Evolutionary conservation across 2,113 vertebrate species (phyloP), one percentile per base, ranked within the genome.

Genomic region (Colossoma macropomum): DNA sequence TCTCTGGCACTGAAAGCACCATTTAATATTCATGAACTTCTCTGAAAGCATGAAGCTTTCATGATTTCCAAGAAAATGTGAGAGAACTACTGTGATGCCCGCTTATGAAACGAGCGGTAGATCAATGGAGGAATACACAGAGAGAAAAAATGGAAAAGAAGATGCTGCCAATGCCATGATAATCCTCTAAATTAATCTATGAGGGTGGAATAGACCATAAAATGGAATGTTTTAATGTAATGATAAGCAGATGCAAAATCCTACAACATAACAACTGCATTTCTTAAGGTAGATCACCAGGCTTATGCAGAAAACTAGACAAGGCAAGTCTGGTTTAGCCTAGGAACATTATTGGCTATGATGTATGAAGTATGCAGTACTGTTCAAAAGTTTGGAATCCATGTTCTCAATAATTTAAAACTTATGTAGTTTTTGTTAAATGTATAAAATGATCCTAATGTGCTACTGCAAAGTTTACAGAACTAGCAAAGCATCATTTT

Each of bases 11-110:
- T 27, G 65, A 86, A 82, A 84, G 80, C 21, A 27, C n/a, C 54
- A 59, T 87, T 91, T 84, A 91, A 88, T 91, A 92, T 90, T 86
- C 81, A 90, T 89, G 81, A 90, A 75, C 45, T 41, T 38, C 50
- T 63, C 66, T 77, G 65, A 78, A 86, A 75, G 83, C 63, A 45
- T 30, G 41, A 63, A 83, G 75, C 82, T 86, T 45, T 71, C 75
- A 74, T 54, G 19, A 48, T 65, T 63, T 82, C 75, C 32, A 68
- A 84, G 81, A 59, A 84, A 84, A 68, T 72, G 19, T 62, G 30
- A 17, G 34, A 60, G 17, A 83, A 54, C 73, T 80, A 83, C 80
- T 66, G 70, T 87, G 77, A 84, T 89, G 75, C 85, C 68, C 41
- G 4, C 28, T 69, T 63, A 79, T 78, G 78, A 71, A 81, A 80